Conservation (phyloP, 2,797 vertebrate genomes). For the Potorous gilbertii region DNA sequence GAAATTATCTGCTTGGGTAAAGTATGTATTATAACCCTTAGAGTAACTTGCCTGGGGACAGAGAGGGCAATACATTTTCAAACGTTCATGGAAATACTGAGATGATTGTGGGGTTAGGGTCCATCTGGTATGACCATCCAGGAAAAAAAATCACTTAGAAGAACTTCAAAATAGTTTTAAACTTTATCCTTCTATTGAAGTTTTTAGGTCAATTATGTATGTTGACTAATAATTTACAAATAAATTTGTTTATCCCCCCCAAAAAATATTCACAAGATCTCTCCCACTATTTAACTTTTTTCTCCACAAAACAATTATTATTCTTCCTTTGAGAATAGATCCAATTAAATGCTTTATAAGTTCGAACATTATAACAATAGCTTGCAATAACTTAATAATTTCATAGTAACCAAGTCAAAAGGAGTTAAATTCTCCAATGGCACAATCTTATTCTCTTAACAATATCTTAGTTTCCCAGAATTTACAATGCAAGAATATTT, state of each 20-base stretch:
- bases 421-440: no score
- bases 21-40: constrained; percentile 47
- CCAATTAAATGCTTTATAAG: no score
- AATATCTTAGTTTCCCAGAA: no score
- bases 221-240: constrained; percentile 76
- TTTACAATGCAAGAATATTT: no score
- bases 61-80: constrained; percentile 13
- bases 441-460: no score
- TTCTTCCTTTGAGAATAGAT: no score
- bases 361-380: no score
- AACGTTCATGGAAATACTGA: background rate
- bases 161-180: constrained; percentile 69
- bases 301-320: no score
- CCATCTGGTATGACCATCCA: constrained; percentile 48
- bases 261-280: background rate
- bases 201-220: constrained; percentile 77
- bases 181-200: constrained; percentile 63
- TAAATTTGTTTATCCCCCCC: constrained; percentile 73
- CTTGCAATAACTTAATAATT: no score
- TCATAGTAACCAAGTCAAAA: no score
- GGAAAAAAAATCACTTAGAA: constrained; percentile 55
- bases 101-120: constrained; percentile 34
- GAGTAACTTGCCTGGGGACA: constrained; percentile 21
- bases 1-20: constrained; percentile 41
- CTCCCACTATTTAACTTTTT: no score